Evolutionary conservation across 2,797 vertebrate genomes (phyloP), one percentile per base, ranked within the genome.

Genomic region (Syncerus caffer): DNA sequence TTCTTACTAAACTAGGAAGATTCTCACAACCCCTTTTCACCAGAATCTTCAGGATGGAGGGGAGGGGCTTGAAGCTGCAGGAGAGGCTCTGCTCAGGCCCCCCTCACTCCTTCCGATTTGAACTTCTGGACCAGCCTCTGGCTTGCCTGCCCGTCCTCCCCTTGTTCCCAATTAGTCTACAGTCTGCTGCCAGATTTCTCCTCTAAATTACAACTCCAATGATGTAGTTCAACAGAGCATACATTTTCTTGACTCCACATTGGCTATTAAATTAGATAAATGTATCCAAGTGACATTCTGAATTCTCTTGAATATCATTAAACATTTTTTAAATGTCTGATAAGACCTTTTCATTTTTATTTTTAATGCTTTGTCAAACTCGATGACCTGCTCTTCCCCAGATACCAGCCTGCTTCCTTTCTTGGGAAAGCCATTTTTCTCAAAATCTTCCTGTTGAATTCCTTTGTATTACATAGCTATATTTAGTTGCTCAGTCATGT

Each of bases 241-340:
- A 93, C 25, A 85, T 88, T 90, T 94, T 90, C 60, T 87, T 90
- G 50, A 57, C 45, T 88, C 53, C 21, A 42, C 34, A 25, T 4
- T 80, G 51, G 95, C 71, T 88, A 47, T 76, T 90, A 83, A 78
- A 84, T 84, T 86, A 93, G 89, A 47, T 12, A 62, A 95, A 58
- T 85, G 55, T 38, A 85, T 84, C 84, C 90, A 82, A 87, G 16
- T 76, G 58, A 87, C 62, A 57, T 89, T 76, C 17, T 80, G 53
- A 62, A 84, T 93, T 78, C 53, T 89, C 60, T 60, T 82, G 93
- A 91, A 71, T 88, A 57, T 45, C 12, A 78, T n/a, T 95, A 67
- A 76, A 27, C 10, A 55, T 21, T 78, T 58, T 91, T 64, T 4
- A 71, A 57, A 86, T 31, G 17, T 79, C 38, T 71, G 42, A 64